These are phyloP conservation scores for Teleiodes luculella DNA, from an alignment of 2,888 invertebrate species.

Conservation along the genomic window DNA sequence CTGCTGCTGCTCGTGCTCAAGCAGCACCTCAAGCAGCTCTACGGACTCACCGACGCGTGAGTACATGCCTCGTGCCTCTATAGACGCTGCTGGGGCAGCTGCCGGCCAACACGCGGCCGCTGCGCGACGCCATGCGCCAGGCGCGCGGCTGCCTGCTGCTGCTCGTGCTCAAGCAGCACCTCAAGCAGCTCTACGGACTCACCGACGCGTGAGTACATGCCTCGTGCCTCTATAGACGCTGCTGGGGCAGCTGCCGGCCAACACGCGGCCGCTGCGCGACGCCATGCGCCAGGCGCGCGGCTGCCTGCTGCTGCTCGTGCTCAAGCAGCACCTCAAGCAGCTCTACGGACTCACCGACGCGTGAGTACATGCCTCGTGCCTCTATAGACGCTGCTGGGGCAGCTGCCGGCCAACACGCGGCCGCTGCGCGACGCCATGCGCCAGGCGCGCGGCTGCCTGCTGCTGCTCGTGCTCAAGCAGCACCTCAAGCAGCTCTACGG, in stretches of 20 bases:
- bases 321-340: slow-evolving; percentile 43
- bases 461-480: background rate
- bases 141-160: background rate
- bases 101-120: background rate
- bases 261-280: background rate
- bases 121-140: background rate
- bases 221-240: too few relatives aligned
- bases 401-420: too few relatives aligned
- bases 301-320: too few relatives aligned
- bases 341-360: too few relatives aligned
- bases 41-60: too few relatives aligned
- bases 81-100: too few relatives aligned
- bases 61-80: too few relatives aligned
- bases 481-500: background rate
- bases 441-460: background rate
- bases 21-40: slow-evolving; percentile 97
- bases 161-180: background rate
- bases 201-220: too few relatives aligned
- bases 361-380: too few relatives aligned
- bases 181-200: too few relatives aligned
- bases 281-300: slow-evolving; percentile 39
- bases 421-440: background rate
- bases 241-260: too few relatives aligned
- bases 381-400: too few relatives aligned
- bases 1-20: slow-evolving; percentile 94